Percentiles rank a stretch among this genome's conserved stretches.
These are phyloP conservation scores for Lutraria rhynchaena DNA, from an alignment of 1,140 invertebrate species.

Conservation along the genomic window DNA sequence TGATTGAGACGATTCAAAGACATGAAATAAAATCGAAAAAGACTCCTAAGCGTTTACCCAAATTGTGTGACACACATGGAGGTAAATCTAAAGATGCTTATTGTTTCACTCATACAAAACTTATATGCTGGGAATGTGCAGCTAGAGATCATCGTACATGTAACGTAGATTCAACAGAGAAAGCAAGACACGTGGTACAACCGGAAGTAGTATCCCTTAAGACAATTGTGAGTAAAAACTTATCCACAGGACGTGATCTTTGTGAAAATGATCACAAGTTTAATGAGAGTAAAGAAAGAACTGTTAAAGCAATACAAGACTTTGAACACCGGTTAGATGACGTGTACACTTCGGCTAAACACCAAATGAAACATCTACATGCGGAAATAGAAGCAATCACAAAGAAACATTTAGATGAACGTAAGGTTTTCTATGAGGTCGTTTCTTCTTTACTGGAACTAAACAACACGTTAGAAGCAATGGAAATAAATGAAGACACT, in stretches of 20 bases:
- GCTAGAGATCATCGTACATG: slow-evolving; percentile 50
- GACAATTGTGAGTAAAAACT: slow-evolving; percentile 8
- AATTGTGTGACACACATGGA: slow-evolving; percentile 34
- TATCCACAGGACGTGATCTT: slow-evolving; percentile 32
- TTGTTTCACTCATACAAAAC: slow-evolving; percentile 50
- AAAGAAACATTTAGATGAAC: slow-evolving; percentile 17
- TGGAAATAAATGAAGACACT: not conserved
- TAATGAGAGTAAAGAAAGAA: slow-evolving; percentile 13
- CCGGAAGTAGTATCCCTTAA: slow-evolving; percentile 40
- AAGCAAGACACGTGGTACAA: slow-evolving; percentile 24
- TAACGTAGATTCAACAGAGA: slow-evolving; percentile 39
- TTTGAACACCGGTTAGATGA: slow-evolving; percentile 29
- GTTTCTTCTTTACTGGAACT: slow-evolving; percentile 37
- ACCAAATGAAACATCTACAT: slow-evolving; percentile 3
- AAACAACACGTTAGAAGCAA: slow-evolving; percentile 14
- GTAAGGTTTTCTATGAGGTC: slow-evolving; percentile 47
- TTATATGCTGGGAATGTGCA: slow-evolving; percentile 56
- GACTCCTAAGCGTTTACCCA: not conserved
- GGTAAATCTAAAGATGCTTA: slow-evolving; percentile 47
- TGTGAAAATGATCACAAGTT: slow-evolving; percentile 21
- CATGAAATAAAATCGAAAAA: not conserved
- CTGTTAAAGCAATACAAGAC: slow-evolving; percentile 8
- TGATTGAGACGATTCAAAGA: slow-evolving; percentile 16
- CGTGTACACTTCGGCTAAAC: slow-evolving; percentile 21
- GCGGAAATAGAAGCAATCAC: slow-evolving; percentile 25